Base-by-base conservation (phyloP, 2,888 invertebrate genomes). In the Congeria kusceri region DNA sequence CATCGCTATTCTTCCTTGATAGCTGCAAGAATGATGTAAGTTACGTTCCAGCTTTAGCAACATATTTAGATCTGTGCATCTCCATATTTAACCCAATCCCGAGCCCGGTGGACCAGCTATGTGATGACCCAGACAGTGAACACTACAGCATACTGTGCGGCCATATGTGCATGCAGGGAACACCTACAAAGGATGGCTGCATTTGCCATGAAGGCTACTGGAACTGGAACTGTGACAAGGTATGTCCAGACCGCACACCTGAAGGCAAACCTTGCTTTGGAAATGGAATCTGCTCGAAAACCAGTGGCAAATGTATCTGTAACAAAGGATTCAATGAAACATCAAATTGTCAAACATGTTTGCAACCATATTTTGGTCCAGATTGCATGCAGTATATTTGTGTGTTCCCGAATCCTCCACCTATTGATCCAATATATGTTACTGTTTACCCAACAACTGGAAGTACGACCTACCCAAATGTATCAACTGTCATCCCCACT, bases 141-240 rank as follows among this genome's bases (percentile, higher is more conserved):
- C 82, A 83, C 23, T 85, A 80, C 46, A 23, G 59, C 65, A 56
- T 49, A 32, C 61, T 80, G 23, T 89, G 89, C 78, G 84, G 86
- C 44, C 66, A 78, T 47, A 56, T 72, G 20, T 80, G 80, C 53
- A 65, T 69, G 76, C 65, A 80, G 28, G 80, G 80, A 25, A 74
- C 72, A n/a, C 73, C 76, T 3, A 71, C 70, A 15, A 29, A 57
- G 18, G 27, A 59, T 29, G 78, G 78, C 0, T 87, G 87, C 53
- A 23, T 49, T 1, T 87, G 87, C 58, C 18, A 75, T 25, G 44
- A 47, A 23, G 87, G 87, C 3, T 86, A 58, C 58, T 87, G 84
- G 81, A 80, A 82, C 0, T 76, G 68, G 20, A 68, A 64, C 23
- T 88, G 88, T 76, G 78, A 71, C 64, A 23, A 77, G 28, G 65